A percentile compares a stretch with the other conserved stretches of the same genome.
Evolutionary conservation across 2,888 invertebrate species (phyloP).

Genomic region (Elysia crispata): DNA sequence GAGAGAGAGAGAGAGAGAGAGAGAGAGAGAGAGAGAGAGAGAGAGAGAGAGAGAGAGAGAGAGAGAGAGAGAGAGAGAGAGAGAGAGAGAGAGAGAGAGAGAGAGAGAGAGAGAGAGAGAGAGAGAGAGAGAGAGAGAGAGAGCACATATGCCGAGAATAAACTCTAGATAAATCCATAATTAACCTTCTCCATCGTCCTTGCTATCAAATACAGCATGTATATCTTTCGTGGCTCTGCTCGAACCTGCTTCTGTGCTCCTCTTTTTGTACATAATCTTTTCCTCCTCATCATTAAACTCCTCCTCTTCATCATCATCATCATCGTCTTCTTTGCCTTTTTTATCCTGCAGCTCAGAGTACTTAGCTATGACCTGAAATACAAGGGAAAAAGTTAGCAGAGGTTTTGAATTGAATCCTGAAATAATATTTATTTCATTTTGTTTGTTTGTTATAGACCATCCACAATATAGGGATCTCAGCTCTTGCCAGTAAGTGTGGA

Average conservation of each 20-base stretch:
- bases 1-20: slow-evolving; percentile 1
- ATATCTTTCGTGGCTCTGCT: no score
- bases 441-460: no score
- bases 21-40: not conserved
- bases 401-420: no score
- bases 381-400: no score
- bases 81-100: slow-evolving; percentile 6
- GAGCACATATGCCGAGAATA: not conserved
- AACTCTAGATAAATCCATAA: no score
- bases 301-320: slow-evolving; percentile 21
- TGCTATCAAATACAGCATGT: no score
- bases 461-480: no score
- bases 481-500: no score
- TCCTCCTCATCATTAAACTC: slow-evolving; percentile 5
- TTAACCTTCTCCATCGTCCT: not conserved
- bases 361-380: slow-evolving; percentile 64
- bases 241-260: no score
- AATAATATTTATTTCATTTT: no score
- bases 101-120: not conserved
- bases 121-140: not conserved
- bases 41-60: slow-evolving; percentile 7
- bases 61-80: not conserved
- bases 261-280: not conserved
- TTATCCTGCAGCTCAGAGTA: slow-evolving; percentile 57
- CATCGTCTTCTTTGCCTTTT: not conserved